phyloP scores from a whole-genome alignment of 2,797 vertebrate species.

The Parauchenoglanis punctatus region DNA sequence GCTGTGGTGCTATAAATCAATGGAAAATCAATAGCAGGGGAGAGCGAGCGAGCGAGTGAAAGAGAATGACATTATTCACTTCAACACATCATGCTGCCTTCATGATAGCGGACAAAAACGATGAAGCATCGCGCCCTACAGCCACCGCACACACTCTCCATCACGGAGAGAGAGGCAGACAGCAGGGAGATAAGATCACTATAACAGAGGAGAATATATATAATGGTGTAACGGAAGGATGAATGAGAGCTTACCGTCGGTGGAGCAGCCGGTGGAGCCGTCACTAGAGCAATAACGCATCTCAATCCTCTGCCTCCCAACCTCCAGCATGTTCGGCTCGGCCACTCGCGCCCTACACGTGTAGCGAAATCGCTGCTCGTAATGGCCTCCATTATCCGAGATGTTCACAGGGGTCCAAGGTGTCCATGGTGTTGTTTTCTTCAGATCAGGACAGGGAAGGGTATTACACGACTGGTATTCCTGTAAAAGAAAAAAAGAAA shows the following conservation, averaged over 20 bases:
- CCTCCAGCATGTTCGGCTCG: slow-evolving; percentile 86
- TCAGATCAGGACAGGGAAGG: slow-evolving; percentile 88
- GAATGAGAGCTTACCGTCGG: slow-evolving; percentile 83
- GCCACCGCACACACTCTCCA: slow-evolving; percentile 44
- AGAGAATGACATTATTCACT: slow-evolving; percentile 28
- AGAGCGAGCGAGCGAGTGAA: slow-evolving; percentile 21
- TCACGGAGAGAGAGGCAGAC: slow-evolving; percentile 51
- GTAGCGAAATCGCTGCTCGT: slow-evolving; percentile 95
- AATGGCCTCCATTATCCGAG: slow-evolving; percentile 94
- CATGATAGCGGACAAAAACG: slow-evolving; percentile 45
- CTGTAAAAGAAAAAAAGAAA: slow-evolving; percentile 66
- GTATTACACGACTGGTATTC: slow-evolving; percentile 96
- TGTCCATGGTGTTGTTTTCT: slow-evolving; percentile 97
- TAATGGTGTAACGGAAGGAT: slow-evolving; percentile 25
- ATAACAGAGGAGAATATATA: slow-evolving; percentile 30
- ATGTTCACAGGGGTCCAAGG: slow-evolving; percentile 97
- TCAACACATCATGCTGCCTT: slow-evolving; percentile 48
- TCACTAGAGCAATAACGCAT: slow-evolving; percentile 98
- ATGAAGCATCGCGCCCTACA: slow-evolving; percentile 53
- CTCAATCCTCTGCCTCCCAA: slow-evolving; percentile 93
- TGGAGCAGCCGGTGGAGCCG: slow-evolving; percentile 91
- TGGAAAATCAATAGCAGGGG: slow-evolving; percentile 25
- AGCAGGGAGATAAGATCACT: slow-evolving; percentile 27
- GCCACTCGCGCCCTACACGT: slow-evolving; percentile 93
- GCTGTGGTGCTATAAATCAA: slow-evolving; percentile 9